Evolutionary conservation across 2,113 vertebrate genomes (phyloP).

Genomic region (Scalopus aquaticus): DNA sequence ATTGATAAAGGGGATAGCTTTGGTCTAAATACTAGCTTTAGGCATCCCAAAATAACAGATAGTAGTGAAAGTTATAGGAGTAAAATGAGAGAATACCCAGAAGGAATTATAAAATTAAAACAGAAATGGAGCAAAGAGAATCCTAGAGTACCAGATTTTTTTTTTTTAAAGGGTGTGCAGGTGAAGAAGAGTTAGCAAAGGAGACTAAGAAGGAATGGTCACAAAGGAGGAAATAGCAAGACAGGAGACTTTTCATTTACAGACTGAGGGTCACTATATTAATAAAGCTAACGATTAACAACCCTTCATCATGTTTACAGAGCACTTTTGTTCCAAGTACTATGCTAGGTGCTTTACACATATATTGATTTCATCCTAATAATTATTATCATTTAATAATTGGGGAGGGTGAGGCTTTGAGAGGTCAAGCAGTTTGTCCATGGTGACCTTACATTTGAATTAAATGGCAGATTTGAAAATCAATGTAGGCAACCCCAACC

Average conservation of each 20-base stretch:
- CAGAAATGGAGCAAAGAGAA: background rate
- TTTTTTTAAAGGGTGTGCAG: background rate
- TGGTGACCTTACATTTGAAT: background rate
- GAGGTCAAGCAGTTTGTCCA: background rate
- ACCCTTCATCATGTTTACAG: background rate
- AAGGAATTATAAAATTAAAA: slow-evolving; percentile 2
- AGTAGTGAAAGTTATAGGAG: background rate
- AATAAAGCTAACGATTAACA: background rate
- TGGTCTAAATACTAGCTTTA: background rate
- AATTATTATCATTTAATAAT: background rate
- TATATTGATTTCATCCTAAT: background rate
- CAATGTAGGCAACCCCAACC: background rate
- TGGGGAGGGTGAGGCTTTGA: background rate
- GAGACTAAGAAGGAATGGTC: background rate
- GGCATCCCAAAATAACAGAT: background rate
- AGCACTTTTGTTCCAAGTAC: background rate
- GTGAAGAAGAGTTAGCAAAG: background rate
- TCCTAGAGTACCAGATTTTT: background rate
- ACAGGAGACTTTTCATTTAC: background rate
- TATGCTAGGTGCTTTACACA: background rate
- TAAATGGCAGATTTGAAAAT: background rate
- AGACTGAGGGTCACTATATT: background rate
- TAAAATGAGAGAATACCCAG: background rate
- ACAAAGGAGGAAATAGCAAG: background rate
- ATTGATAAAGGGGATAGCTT: background rate